Evolutionary conservation across 2,888 invertebrate genomes (phyloP), one percentile per base, ranked within the genome.

Genomic region (Augiades crinisus): DNA sequence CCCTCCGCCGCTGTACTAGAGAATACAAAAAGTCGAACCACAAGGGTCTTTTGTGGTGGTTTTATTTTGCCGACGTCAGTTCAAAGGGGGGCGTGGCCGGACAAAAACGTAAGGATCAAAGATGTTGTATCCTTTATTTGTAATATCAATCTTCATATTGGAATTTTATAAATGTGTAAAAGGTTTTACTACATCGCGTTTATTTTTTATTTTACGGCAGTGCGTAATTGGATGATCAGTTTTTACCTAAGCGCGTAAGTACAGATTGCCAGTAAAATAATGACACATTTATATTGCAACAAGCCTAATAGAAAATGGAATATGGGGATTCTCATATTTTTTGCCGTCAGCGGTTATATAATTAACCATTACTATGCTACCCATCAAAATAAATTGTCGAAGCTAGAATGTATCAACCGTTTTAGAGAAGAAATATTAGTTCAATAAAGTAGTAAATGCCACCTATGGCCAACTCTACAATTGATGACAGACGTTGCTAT

Each of bases 51-150:
- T 41, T 6, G 6, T 3, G 12, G n/a, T 62, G 63, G 65, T 55
- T 53, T 44, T 37, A 54, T 70, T 65, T 67, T 61, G 65, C 67
- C 72, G 75, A 77, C 75, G 73, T 75, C 73, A 68, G 72, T 71
- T 81, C 71, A 74, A 81, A 75, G 71, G 61, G 60, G 62, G 83
- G 84, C 78, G 84, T 75, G 78, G 76, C 62, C 59, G 61, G 58
- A 78, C 50, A 78, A 76, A 76, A 72, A 69, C 63, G 63, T 67
- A 65, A 77, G 75, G 77, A 78, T 78, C 77, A 76, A 78, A 79
- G 72, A 73, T 72, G 65, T 73, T 61, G 60, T 64, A 58, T 60
- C 59, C 57, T 59, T 65, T 58, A 54, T 63, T 69, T 65, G 61
- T 57, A 66, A 68, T 67, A 63, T 66, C 67, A 67, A 65, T 68